Percentiles rank a stretch among this genome's conserved stretches.
phyloP scores from a whole-genome alignment of 2,888 invertebrate genomes.

The Phortica okadai region DNA sequence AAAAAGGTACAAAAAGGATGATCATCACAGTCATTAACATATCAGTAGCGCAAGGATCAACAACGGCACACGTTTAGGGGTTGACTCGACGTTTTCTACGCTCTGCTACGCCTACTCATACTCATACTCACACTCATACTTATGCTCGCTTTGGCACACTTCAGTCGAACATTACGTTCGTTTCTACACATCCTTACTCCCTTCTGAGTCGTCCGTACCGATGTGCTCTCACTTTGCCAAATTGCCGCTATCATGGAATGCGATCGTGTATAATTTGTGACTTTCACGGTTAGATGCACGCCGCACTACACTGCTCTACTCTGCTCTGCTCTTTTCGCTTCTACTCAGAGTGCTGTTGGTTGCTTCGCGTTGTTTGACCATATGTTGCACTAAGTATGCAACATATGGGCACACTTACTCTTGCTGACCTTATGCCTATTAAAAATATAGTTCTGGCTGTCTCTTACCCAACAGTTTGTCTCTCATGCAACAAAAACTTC shows the following conservation, averaged over 20 bases:
- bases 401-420: constrained; percentile 55
- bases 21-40: constrained; percentile 65
- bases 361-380: constrained; percentile 56
- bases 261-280: constrained; percentile 75
- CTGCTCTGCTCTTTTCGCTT: not conserved
- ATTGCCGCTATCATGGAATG: constrained; percentile 74
- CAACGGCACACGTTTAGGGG: constrained; percentile 54
- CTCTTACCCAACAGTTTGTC: not conserved
- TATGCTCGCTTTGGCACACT: constrained; percentile 12
- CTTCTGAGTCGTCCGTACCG: not conserved
- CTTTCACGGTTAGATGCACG: constrained; percentile 71
- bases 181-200: not conserved
- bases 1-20: constrained; percentile 43
- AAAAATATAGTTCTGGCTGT: too few species aligned
- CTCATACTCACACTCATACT: not conserved
- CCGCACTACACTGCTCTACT: constrained; percentile 17
- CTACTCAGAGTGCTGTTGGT: not conserved
- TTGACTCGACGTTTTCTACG: constrained; percentile 43
- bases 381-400: constrained; percentile 59
- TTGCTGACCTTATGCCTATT: not conserved
- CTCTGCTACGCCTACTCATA: constrained; percentile 55
- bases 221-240: constrained; percentile 58
- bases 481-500: constrained; percentile 18
- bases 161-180: not conserved
- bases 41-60: constrained; percentile 56